Evolutionary conservation across 2,797 vertebrate species (phyloP).

Genomic region (Pangasius sanitwongsei): DNA sequence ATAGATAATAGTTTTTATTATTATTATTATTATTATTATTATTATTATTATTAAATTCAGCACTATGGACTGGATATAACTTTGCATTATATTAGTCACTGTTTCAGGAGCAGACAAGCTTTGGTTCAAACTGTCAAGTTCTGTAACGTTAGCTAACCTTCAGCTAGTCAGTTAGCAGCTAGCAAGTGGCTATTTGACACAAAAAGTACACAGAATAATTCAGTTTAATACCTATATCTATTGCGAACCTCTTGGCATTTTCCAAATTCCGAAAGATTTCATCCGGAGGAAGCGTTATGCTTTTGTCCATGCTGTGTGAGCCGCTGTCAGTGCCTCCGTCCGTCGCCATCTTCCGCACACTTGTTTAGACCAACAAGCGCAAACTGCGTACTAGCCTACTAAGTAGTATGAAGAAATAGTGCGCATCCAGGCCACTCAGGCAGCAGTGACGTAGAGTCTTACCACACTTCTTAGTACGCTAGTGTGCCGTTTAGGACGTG

Average conservation of each 20-base stretch:
- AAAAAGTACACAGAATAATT: not conserved
- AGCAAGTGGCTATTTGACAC: conserved; percentile 40
- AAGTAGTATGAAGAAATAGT: not conserved
- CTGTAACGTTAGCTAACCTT: conserved; percentile 19
- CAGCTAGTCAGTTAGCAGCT: conserved; percentile 1
- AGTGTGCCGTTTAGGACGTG: not conserved
- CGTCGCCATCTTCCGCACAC: conserved; percentile 85
- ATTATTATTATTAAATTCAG: not conserved
- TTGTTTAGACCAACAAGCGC: conserved; percentile 42
- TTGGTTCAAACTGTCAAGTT: not conserved
- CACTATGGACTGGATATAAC: not conserved
- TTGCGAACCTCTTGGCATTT: conserved; percentile 96
- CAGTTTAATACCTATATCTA: conserved; percentile 87
- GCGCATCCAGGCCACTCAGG: not conserved
- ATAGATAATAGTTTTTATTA: not conserved
- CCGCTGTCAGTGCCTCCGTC: conserved; percentile 75
- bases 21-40: not conserved
- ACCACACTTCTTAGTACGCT: not conserved
- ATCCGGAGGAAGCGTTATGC: conserved; percentile 93
- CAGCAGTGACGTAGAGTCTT: not conserved
- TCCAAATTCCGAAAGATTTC: conserved; percentile 97
- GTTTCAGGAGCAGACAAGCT: not conserved
- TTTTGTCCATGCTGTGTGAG: conserved; percentile 88
- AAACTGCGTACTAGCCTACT: not conserved
- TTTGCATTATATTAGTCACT: not conserved